phyloP scores from a whole-genome alignment of 2,888 invertebrate genomes.

The Ectemnius cavifrons region DNA sequence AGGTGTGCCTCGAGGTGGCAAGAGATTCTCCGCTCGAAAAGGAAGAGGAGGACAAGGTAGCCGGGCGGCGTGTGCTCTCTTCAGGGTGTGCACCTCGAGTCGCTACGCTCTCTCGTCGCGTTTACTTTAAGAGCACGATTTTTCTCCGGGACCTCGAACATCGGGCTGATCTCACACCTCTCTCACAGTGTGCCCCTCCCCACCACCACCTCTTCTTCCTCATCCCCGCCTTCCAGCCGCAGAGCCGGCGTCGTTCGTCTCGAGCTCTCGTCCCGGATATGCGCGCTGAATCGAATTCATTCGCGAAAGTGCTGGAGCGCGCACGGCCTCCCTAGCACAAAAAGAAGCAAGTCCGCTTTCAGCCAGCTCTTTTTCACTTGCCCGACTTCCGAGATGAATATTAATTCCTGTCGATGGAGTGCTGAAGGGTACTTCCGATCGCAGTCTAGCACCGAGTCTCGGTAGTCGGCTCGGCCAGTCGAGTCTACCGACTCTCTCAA shows the following conservation, averaged over 20 bases:
- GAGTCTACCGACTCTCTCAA: too few relatives aligned
- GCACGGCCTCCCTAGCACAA: not conserved
- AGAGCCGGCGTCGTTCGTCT: not conserved
- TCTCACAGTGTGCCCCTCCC: slow-evolving; percentile 15
- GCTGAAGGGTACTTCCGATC: too few relatives aligned
- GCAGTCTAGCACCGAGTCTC: not conserved
- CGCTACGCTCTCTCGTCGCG: slow-evolving; percentile 41
- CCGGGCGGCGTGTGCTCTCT: slow-evolving; percentile 10
- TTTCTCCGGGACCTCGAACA: slow-evolving; percentile 35
- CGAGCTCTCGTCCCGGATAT: slow-evolving; percentile 24
- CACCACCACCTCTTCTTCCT: not conserved
- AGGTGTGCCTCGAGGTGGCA: not conserved
- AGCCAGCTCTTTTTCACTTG: not conserved
- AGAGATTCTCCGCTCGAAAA: not conserved
- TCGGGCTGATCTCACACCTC: slow-evolving; percentile 36
- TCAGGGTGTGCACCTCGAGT: slow-evolving; percentile 28
- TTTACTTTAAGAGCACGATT: slow-evolving; percentile 52
- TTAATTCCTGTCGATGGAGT: slow-evolving; percentile 38
- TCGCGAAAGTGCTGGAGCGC: slow-evolving; percentile 43
- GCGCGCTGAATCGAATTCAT: slow-evolving; percentile 50
- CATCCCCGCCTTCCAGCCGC: not conserved
- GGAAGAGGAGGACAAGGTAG: not conserved
- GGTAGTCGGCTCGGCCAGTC: too few relatives aligned
- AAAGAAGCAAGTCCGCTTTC: not conserved
- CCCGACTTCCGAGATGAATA: slow-evolving; percentile 25